Evolutionary conservation across 2,113 vertebrate species (phyloP), one percentile per base, ranked within the genome.

Genomic region (Sceloporus tristichus): DNA sequence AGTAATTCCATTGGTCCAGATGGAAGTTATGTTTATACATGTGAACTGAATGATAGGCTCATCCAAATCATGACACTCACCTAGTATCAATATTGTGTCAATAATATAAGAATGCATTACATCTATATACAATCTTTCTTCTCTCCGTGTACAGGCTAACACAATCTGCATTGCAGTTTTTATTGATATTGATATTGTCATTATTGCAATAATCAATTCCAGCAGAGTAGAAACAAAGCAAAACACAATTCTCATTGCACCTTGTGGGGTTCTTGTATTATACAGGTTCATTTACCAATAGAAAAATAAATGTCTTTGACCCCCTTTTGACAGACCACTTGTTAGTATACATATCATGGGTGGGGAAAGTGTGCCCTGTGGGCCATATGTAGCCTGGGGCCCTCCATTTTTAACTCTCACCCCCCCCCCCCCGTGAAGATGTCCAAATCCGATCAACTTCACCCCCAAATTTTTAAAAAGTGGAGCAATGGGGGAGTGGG

Each of bases 11-110:
- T 0, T 54, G 81, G 19, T 92, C 68, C 40, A 40, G 48, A 70
- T 68, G 85, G 8, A 84, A 90, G 84, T 65, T 68, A 88, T 62
- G 3, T 85, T 88, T 40, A 71, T 34, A 62, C 87, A 89, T 74
- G 1, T 76, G 85, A 84, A 38, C 53, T 56, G 2, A 84, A 91
- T 59, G 56, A 84, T 56, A 18, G 77, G 34, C 13, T 77, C 40
- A 19, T 27, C 38, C 87, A 86, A 90, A 2, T 82, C 2, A 74
- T 81, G 70, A 4, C 11, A 18, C 1, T 82, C 65, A 77, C 0
- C 86, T 84, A 34, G 76, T 34, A 34, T 34, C 34, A 34, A 34
- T 34, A 34, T 34, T 34, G 34, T 34, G 34, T 34, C 34, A 34
- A 34, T 34, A 34, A 34, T 34, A 34, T 34, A 34, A 34, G 34